Base-by-base conservation (phyloP, 2,888 invertebrate genomes). In the Crematogaster levior region DNA sequence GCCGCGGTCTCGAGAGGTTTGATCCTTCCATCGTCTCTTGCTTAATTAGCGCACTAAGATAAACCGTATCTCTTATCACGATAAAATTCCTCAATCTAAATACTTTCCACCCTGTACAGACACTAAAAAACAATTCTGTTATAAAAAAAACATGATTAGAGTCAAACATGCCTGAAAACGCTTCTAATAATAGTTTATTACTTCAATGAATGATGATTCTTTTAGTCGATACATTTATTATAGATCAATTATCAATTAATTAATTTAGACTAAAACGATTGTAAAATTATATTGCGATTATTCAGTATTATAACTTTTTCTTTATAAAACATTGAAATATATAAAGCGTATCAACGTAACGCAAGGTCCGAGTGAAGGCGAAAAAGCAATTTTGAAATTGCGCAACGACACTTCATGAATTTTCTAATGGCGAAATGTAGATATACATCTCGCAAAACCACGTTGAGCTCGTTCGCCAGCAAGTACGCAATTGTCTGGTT, bases 11-110 rank as follows among this genome's bases (percentile, higher is more conserved):
- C 60, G 12, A 9, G 30, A 56, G 12, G 15, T 63, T 63, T 70
- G 37, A 65, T 75, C 56, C 48, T 43, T 30, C 37, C 56, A 68
- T 24, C 43, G 34, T 56, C 56, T 43, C 77, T 43, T 63, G 51
- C 27, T 65, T 77, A 77, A 68, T 77, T 77, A 77, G 68, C 24
- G 48, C 56, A 56, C 30, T 68, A 60, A 60, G 51, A 80, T 34
- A 48, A 80, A 73, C 24, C 24, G 30, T 68, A 30, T 7, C 37
- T 12, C 60, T 73, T 77, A 77, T 77, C 77, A 48, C 34, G 15
- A 60, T n/a, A 21, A 15, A 18, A 21, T 58, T 37, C n/a, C 24
- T 61, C 51, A 27, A 15, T 18, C 51, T 68, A 56, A 77, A 40
- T 77, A 66, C 27, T 48, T 63, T 51, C 27, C 1, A n/a, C n/a